phyloP scores from a whole-genome alignment of 2,113 vertebrate species.

The Mungos mungo region DNA sequence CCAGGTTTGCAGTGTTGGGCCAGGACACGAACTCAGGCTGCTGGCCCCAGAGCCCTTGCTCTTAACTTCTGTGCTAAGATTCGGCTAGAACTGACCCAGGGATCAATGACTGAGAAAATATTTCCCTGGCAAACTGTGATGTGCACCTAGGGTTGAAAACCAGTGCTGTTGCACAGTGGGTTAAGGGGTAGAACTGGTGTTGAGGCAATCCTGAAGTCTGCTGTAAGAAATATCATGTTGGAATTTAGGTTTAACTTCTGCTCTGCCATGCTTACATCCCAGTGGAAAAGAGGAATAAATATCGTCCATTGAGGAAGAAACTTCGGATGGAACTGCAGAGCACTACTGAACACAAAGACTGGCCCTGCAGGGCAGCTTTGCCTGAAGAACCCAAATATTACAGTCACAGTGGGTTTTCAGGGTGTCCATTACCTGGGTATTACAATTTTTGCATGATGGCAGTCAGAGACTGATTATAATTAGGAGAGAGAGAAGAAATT shows the following conservation, averaged over 20 bases:
- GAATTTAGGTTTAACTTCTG: not conserved
- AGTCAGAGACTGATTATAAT: slow-evolving; percentile 75
- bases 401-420: slow-evolving; percentile 31
- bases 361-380: not conserved
- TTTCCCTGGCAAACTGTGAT: not conserved
- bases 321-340: not conserved
- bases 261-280: not conserved
- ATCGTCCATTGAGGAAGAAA: not conserved
- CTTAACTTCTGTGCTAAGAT: not conserved
- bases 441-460: slow-evolving; percentile 28
- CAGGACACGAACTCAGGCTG: not conserved
- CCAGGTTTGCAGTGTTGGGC: not conserved
- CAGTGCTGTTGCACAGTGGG: not conserved
- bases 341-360: not conserved
- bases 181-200: not conserved
- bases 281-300: not conserved
- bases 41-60: not conserved
- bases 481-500: slow-evolving; percentile 54
- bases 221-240: not conserved
- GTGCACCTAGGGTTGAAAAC: not conserved
- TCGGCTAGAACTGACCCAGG: not conserved
- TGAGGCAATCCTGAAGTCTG: not conserved
- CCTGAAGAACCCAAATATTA: slow-evolving; percentile 53
- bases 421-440: slow-evolving; percentile 53
- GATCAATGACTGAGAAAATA: not conserved